phyloP scores from a whole-genome alignment of 1,140 invertebrate species.

The Laodelphax striatellus region DNA sequence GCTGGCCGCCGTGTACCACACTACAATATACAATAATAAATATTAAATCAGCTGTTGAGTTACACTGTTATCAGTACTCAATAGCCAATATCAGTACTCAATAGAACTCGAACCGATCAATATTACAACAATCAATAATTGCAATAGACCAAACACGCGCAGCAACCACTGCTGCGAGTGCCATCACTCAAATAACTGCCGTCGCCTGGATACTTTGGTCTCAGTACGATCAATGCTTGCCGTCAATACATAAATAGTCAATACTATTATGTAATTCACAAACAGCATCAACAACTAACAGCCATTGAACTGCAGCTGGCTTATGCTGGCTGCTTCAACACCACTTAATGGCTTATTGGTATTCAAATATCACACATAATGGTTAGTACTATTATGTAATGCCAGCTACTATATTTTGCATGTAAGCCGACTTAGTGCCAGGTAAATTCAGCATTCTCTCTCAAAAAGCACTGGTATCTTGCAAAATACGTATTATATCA shows the following conservation, averaged over 20 bases:
- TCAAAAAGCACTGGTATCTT: constrained; percentile 12
- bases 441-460: neutral
- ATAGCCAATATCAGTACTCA: neutral
- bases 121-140: constrained; percentile 1
- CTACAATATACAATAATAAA: constrained; percentile 4
- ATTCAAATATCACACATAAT: neutral
- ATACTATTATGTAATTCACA: constrained; percentile 23
- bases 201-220: constrained; percentile 4
- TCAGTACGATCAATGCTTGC: constrained; percentile 5
- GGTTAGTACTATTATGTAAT: constrained; percentile 2
- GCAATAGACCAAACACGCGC: constrained; percentile 16
- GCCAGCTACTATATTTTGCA: constrained; percentile 14
- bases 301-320: constrained; percentile 5
- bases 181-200: neutral
- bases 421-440: constrained; percentile 5
- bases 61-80: constrained; percentile 7
- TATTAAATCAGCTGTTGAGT: constrained; percentile 2
- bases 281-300: constrained; percentile 9
- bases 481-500: constrained; percentile 9
- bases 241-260: constrained; percentile 21
- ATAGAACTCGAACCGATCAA: no score
- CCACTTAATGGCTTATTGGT: neutral
- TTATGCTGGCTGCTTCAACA: neutral
- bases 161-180: constrained; percentile 4
- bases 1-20: constrained; percentile 8